Evolutionary conservation across 2,113 vertebrate species (phyloP), one percentile per base, ranked within the genome.

Genomic region (Psophia crepitans): DNA sequence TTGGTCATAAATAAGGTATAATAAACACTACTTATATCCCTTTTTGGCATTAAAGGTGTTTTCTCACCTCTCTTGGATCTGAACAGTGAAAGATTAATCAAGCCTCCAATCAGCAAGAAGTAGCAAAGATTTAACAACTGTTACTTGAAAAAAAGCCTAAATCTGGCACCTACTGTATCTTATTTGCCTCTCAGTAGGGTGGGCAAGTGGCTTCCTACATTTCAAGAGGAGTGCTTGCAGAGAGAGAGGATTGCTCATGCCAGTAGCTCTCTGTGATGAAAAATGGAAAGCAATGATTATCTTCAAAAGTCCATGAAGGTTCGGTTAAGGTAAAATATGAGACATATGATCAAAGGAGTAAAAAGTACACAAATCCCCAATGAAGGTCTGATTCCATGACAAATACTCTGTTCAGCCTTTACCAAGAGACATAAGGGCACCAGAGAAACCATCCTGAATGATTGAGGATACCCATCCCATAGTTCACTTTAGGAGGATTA

Each of bases 321-420:
- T 96, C 91, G 95, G 60, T 93, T 96, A 94, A 96, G 76, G 85
- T 93, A 93, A 96, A 91, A 95, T 91, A 95, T 88, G 84, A 95
- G 90, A 63, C 44, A 20, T 30, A 43, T 69, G 89, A 97, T 97
- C 95, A 97, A 97, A 96, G 96, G 54, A 74, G 74, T 73, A 49
- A 86, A 88, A 93, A 90, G 48, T 91, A 94, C 87, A 86, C 71
- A 94, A 84, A 95, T 94, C 75, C 60, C 64, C 83, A 92, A 54
- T 74, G 87, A 93, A 84, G 64, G n/a, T 64, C 84, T 84, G 71
- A 93, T 75, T 94, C 73, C 69, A 74, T 96, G 92, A 91, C 75
- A 94, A 93, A 95, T 90, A 79, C 21, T 68, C 49, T 68, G 35
- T 84, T 96, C 56, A 75, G 73, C 37, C 48, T 83, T 94, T 93